Percentiles rank a stretch among this genome's conserved stretches.
Conservation (phyloP, 2,113 vertebrate species). For the Percopsis transmontana region DNA sequence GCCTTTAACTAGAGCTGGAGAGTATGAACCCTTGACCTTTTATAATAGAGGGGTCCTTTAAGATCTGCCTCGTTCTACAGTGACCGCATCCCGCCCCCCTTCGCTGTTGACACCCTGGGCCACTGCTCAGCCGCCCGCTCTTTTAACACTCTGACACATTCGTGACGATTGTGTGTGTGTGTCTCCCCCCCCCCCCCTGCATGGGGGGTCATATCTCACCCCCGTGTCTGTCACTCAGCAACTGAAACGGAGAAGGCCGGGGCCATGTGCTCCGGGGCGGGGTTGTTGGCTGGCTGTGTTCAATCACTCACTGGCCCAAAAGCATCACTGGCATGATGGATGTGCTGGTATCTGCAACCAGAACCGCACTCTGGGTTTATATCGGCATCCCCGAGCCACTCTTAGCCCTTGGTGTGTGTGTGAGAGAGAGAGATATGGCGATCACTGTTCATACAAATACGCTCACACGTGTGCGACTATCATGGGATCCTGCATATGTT, state of each 20-base stretch:
- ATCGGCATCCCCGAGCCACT: conserved; percentile 21
- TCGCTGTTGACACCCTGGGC: neutral
- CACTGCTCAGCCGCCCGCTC: conserved; percentile 19
- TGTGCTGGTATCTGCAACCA: conserved; percentile 60
- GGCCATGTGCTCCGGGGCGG: too few species aligned
- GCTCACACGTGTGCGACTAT: neutral
- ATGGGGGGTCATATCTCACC: conserved; percentile 41
- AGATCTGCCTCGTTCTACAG: conserved; percentile 4
- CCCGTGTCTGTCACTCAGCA: conserved; percentile 54
- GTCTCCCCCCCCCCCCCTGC: too few species aligned
- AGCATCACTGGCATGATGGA: conserved; percentile 61
- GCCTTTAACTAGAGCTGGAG: too few species aligned
- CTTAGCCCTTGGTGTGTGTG: conserved; percentile 1
- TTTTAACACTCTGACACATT: conserved; percentile 58
- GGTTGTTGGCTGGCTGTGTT: conserved; percentile 43
- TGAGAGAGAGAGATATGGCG: conserved; percentile 8
- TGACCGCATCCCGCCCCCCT: neutral
- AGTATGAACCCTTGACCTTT: too few species aligned
- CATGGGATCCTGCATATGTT: conserved; percentile 30
- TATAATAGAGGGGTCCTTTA: too few species aligned
- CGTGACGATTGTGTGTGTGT: conserved; percentile 37
- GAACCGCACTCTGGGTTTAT: conserved; percentile 54
- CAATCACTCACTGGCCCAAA: conserved; percentile 62
- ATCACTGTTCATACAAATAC: conserved; percentile 21
- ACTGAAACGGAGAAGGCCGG: conserved; percentile 57